Base-by-base conservation (phyloP, 1,140 invertebrate genomes). In the Hyphantria cunea region DNA sequence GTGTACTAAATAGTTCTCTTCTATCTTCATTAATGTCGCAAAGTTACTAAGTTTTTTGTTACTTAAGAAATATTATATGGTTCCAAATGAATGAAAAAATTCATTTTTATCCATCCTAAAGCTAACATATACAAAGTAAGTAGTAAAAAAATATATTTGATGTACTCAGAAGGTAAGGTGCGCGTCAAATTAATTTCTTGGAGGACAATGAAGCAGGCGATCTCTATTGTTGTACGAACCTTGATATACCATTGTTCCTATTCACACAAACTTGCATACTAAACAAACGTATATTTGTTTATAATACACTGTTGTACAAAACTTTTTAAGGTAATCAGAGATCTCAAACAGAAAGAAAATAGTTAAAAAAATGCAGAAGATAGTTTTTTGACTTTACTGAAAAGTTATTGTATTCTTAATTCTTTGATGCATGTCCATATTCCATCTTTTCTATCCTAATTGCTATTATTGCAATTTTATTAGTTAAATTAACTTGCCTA, bases 201-300 rank as follows among this genome's bases (percentile, higher is more conserved):
- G 32, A 32, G 31, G 53, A 56, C 53, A 56, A 12, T 33, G 2
- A 7, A 10, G 33, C 53, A 32, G 31, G 32, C 51, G 53, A 7
- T 44, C n/a, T 44, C 53, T 14, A 56, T 56, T 56, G 53, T 56
- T 56, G 45, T 56, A 13, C 34, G 42, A 33, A 47, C 41, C 53
- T 56, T 56, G 42, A 56, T 56, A 56, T 32, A 13, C 42, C 42
- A 56, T 56, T 56, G 53, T 56, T 47, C 11, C 53, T 56, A 56
- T 45, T 56, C 53, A 56, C 42, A 56, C 31, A 56, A 25, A 37
- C 41, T 37, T 17, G 13, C 7, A 41, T 11, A 37, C 13, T 34
- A 10, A 39, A 45, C 53, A 45, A 56, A 56, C 32, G 42, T 44
- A 47, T 56, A 45, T 56, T 33, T 45, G 25, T 42, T 47, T 56